phyloP scores from a whole-genome alignment of 2,113 vertebrate genomes.

The Anthoscopus minutus region DNA sequence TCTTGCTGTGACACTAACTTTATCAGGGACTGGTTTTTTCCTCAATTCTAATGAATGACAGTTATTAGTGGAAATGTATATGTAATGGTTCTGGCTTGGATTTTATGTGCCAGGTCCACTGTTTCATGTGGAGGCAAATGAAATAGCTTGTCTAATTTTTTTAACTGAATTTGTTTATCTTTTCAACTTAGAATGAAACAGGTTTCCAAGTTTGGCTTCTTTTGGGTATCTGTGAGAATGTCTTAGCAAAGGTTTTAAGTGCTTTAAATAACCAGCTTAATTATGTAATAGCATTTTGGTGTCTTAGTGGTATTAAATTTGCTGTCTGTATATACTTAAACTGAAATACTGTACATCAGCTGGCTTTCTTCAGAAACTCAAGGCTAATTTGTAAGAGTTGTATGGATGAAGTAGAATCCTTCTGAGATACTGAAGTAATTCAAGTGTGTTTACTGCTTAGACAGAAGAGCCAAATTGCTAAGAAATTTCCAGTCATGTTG shows the following conservation, averaged over 20 bases:
- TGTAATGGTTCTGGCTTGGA: neutral
- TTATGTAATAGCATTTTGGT: slow-evolving; percentile 5
- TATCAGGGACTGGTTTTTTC: neutral
- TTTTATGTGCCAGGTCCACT: neutral
- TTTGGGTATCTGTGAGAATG: neutral
- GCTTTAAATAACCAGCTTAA: slow-evolving; percentile 44
- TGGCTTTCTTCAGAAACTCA: neutral
- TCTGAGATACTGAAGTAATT: neutral
- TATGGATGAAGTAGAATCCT: neutral
- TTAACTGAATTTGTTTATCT: neutral
- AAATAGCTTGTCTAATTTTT: neutral
- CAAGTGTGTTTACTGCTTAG: neutral
- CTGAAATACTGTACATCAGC: neutral
- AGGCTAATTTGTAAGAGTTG: neutral
- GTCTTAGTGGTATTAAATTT: neutral
- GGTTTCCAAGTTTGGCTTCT: neutral
- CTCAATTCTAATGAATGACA: neutral
- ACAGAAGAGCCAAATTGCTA: neutral
- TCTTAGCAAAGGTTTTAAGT: neutral
- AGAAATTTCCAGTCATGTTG: neutral
- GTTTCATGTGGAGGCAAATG: neutral
- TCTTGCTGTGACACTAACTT: neutral
- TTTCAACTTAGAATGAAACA: neutral
- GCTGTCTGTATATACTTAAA: neutral
- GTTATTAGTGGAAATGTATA: neutral